A percentile compares a stretch with the other conserved stretches of the same genome.
Conservation (phyloP, 2,113 vertebrate genomes). For the Melanostigma gelatinosum region DNA sequence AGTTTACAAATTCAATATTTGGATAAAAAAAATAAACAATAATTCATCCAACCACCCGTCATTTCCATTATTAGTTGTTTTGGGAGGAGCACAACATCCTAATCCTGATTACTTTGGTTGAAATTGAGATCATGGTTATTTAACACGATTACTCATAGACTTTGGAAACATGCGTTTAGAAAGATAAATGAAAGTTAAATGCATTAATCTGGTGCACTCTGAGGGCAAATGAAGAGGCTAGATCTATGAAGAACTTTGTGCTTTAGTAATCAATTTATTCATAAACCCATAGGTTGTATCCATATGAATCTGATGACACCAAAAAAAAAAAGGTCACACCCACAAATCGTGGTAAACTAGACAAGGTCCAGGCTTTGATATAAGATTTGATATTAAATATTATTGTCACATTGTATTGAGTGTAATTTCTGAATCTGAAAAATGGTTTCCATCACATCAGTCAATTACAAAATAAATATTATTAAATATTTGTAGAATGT, state of each 20-base stretch:
- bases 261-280: not conserved
- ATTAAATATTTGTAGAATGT: conserved; percentile 60
- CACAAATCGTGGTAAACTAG: not conserved
- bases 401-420: not conserved
- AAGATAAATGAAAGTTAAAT: not conserved
- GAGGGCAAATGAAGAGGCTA: not conserved
- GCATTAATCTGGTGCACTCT: not conserved
- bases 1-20: conserved; percentile 2
- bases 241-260: not conserved
- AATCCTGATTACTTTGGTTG: not conserved
- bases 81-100: not conserved
- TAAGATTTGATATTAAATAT: too few relatives aligned
- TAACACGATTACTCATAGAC: not conserved
- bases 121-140: not conserved
- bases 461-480: conserved; percentile 10
- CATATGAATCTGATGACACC: not conserved
- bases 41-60: not conserved
- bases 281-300: not conserved
- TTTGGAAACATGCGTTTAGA: not conserved
- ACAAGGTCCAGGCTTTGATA: not conserved
- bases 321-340: not conserved
- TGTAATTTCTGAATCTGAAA: conserved; percentile 12
- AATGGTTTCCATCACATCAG: conserved; percentile 7
- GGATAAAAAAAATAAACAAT: conserved; percentile 16
- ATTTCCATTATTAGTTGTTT: conserved; percentile 23